A percentile compares a stretch with the other conserved stretches of the same genome.
Conservation (phyloP, 2,113 vertebrate species). For the Pelusios castaneus region DNA sequence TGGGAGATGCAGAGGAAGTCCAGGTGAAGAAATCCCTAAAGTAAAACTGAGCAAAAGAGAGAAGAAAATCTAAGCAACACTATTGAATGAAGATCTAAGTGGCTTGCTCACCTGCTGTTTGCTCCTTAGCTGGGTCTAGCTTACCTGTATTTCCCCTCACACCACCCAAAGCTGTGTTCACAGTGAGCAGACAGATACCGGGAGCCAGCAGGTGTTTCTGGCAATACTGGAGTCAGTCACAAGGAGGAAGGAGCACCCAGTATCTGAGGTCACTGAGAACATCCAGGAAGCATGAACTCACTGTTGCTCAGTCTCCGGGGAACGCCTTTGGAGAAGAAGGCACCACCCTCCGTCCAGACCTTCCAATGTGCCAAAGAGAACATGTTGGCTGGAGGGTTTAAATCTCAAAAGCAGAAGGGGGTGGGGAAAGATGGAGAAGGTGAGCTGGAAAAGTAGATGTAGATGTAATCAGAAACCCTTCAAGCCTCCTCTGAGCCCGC, state of each 20-base stretch:
- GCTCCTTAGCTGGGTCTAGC: neutral
- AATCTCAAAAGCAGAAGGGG: conserved; percentile 41
- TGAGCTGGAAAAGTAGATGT: conserved; percentile 27
- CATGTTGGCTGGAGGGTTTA: conserved; percentile 61
- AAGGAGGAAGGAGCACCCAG: conserved; percentile 37
- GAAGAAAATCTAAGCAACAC: neutral
- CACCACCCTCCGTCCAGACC: conserved; percentile 28
- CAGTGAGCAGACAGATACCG: fast-evolving
- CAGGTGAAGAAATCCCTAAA: fast-evolving
- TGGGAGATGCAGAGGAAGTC: neutral
- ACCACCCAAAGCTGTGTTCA: neutral
- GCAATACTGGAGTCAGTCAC: conserved; percentile 9
- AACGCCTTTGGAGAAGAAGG: neutral
- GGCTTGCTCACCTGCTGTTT: neutral
- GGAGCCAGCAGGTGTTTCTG: conserved; percentile 18
- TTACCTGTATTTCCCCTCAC: conserved; percentile 45
- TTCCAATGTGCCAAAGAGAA: neutral
- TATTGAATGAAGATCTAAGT: neutral
- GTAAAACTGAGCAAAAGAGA: neutral
- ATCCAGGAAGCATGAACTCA: neutral
- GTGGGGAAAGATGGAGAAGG: conserved; percentile 54
- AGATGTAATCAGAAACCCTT: conserved; percentile 51
- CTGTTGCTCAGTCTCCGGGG: neutral
- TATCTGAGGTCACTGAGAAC: conserved; percentile 25
- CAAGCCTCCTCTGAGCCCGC: conserved; percentile 17